phyloP scores from a whole-genome alignment of 2,113 vertebrate genomes.

The Callorhinus ursinus region DNA sequence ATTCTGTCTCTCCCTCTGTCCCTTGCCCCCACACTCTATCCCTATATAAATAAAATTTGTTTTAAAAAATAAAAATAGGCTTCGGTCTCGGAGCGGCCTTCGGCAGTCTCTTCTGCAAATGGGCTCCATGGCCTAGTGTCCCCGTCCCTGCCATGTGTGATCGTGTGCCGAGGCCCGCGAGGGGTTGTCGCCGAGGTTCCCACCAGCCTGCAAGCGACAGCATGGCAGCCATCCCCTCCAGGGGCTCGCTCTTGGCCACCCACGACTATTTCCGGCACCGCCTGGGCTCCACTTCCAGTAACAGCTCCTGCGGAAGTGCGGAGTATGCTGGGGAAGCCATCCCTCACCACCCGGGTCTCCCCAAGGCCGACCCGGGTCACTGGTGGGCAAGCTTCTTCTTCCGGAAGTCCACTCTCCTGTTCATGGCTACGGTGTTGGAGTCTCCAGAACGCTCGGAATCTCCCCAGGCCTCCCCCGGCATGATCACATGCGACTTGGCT shows the following conservation, averaged over 20 bases:
- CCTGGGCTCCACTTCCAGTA: conserved; percentile 95
- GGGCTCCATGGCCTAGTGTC: conserved; percentile 89
- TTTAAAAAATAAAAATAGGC: too few species aligned
- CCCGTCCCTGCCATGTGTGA: conserved; percentile 69
- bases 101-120: conserved; percentile 82
- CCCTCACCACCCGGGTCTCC: conserved; percentile 93
- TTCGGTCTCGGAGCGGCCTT: conserved; percentile 68
- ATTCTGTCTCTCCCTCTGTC: too few species aligned
- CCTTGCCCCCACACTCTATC: too few species aligned
- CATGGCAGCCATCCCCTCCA: conserved; percentile 96
- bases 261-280: conserved; percentile 96
- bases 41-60: too few species aligned
- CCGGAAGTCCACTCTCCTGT: conserved; percentile 88
- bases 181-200: conserved; percentile 73
- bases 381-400: conserved; percentile 99
- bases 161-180: conserved; percentile 55
- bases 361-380: conserved; percentile 94
- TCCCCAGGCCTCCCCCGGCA: conserved; percentile 80
- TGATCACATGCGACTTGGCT: conserved; percentile 86
- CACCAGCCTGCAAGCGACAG: conserved; percentile 69
- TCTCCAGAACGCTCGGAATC: conserved; percentile 88
- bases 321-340: conserved; percentile 93
- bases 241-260: conserved; percentile 96
- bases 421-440: conserved; percentile 92
- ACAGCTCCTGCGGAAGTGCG: conserved; percentile 94